Evolutionary conservation across 2,113 vertebrate species (phyloP).

Genomic region (Sapajus apella): DNA sequence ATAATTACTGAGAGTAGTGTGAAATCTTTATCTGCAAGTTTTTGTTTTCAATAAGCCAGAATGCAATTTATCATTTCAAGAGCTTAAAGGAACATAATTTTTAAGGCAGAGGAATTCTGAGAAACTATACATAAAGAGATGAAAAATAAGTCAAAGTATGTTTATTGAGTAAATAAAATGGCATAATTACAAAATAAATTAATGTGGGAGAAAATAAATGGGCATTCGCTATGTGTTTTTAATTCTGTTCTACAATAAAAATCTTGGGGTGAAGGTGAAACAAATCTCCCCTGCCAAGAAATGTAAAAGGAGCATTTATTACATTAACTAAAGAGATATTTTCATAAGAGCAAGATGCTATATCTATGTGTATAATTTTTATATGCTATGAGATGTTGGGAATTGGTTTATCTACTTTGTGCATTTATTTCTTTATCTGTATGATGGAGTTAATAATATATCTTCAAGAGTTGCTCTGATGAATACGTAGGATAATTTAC

Average conservation of each 20-base stretch:
- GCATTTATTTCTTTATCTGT: background rate
- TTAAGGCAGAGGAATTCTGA: background rate
- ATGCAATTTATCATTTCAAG: background rate
- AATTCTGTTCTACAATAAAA: background rate
- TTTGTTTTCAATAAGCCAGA: background rate
- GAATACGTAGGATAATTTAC: background rate
- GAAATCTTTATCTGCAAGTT: background rate
- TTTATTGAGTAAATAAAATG: conserved; percentile 15
- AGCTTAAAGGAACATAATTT: background rate
- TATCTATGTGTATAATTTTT: background rate
- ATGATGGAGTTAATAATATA: background rate
- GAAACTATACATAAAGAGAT: background rate
- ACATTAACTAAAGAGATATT: background rate
- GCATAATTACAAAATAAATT: conserved; percentile 24
- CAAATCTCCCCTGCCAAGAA: background rate
- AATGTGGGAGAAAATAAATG: background rate
- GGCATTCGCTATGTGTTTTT: background rate
- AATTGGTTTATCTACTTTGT: background rate
- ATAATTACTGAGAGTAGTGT: background rate
- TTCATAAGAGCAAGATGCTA: background rate
- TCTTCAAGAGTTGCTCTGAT: background rate
- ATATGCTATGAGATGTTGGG: background rate
- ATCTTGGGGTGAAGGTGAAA: background rate
- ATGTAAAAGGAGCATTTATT: background rate
- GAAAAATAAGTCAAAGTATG: background rate